These are phyloP conservation scores for Callosobruchus maculatus DNA, from an alignment of 2,888 invertebrate genomes.

Conservation along the genomic window DNA sequence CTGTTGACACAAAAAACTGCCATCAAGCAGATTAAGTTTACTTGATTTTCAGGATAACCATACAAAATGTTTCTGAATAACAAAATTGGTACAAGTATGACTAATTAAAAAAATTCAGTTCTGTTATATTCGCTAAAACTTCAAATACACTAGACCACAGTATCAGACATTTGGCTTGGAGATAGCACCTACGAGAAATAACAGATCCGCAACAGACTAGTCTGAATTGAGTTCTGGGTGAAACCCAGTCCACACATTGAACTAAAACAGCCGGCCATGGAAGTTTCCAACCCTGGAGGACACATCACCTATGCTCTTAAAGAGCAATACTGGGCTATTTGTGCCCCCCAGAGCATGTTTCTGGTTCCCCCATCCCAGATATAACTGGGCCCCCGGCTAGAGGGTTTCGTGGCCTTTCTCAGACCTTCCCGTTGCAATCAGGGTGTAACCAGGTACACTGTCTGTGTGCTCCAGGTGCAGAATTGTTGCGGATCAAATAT, in stretches of 20 bases:
- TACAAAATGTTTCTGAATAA: too few species aligned
- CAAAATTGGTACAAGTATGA: too few species aligned
- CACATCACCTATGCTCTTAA: conserved; percentile 47
- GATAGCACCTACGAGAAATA: conserved; percentile 6
- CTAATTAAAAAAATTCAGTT: too few species aligned
- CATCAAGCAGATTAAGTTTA: too few species aligned
- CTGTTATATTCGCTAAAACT: too few species aligned
- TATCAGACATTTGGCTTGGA: not conserved
- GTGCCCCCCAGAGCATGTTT: conserved; percentile 55
- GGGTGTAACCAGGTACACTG: conserved; percentile 60
- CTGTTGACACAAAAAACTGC: too few species aligned
- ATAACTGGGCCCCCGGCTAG: conserved; percentile 68
- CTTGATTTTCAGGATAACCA: too few species aligned
- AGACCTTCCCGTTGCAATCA: conserved; percentile 74
- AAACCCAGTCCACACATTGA: conserved; percentile 66
- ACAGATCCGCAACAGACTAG: conserved; percentile 70
- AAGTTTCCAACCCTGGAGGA: conserved; percentile 63
- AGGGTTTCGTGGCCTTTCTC: conserved; percentile 64
- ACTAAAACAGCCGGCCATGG: conserved; percentile 71
- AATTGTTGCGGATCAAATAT: conserved; percentile 64
- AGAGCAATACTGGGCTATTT: conserved; percentile 54
- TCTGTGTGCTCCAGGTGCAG: conserved; percentile 69
- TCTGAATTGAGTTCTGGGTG: conserved; percentile 79
- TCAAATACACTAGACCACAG: not conserved
- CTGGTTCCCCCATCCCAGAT: conserved; percentile 71